Conservation (phyloP, 2,888 invertebrate genomes). For the Sinhomidia bicolor region DNA sequence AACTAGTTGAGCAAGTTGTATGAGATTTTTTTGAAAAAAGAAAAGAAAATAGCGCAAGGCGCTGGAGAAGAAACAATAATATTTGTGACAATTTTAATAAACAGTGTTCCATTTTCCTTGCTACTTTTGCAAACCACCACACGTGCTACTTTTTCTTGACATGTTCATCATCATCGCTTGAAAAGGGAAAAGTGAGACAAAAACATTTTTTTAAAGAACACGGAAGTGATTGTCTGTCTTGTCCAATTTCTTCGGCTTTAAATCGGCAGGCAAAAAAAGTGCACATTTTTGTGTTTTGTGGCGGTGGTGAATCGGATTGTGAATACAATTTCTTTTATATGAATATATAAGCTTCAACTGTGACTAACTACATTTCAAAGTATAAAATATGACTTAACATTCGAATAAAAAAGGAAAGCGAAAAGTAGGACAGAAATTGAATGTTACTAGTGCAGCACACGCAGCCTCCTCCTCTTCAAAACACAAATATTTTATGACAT, state of each 20-base stretch:
- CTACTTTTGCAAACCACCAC: neutral
- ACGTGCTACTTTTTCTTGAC: conserved; percentile 47
- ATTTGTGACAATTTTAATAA: neutral
- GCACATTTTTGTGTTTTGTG: neutral
- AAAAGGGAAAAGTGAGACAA: conserved; percentile 73
- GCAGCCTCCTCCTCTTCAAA: neutral
- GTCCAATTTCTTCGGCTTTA: conserved; percentile 62
- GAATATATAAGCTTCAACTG: neutral
- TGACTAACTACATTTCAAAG: conserved; percentile 43
- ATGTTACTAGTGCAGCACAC: conserved; percentile 64
- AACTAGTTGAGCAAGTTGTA: neutral
- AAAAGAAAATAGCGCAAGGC: neutral
- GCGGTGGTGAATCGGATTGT: neutral
- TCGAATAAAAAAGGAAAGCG: conserved; percentile 34
- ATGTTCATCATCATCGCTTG: neutral
- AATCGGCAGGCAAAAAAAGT: conserved; percentile 7
- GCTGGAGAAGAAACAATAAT: neutral
- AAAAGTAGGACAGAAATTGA: conserved; percentile 67
- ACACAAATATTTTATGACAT: conserved; percentile 63
- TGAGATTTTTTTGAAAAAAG: neutral
- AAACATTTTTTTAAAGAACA: conserved; percentile 58
- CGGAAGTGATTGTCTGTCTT: conserved; percentile 65
- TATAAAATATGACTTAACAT: conserved; percentile 65
- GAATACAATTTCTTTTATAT: neutral
- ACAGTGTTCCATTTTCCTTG: neutral